Conservation (phyloP, 2,888 invertebrate species). For the Sphaerophoria rueppellii region DNA sequence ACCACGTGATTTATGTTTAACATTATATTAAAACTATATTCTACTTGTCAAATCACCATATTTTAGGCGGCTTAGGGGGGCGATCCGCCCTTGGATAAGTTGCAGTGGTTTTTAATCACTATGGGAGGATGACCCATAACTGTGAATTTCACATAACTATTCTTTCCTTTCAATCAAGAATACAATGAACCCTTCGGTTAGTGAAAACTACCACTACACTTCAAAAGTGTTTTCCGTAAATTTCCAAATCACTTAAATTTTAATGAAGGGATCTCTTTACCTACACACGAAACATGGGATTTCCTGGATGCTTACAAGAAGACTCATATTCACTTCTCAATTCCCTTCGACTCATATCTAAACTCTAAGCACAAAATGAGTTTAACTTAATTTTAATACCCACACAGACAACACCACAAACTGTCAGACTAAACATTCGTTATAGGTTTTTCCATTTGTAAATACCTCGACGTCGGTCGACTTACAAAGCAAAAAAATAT, state of each 20-base stretch:
- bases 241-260: conserved; percentile 37
- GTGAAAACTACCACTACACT: conserved; percentile 34
- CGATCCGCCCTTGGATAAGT: too few species aligned
- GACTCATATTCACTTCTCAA: not conserved
- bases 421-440: too few species aligned
- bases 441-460: too few species aligned
- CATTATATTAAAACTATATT: too few species aligned
- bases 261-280: conserved; percentile 40
- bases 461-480: too few species aligned
- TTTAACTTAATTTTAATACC: conserved; percentile 1
- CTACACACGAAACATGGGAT: conserved; percentile 12
- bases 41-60: too few species aligned
- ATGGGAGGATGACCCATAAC: too few species aligned
- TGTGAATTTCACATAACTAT: too few species aligned
- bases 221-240: not conserved
- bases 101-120: too few species aligned
- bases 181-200: not conserved
- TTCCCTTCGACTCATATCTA: not conserved
- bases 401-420: not conserved
- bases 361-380: conserved; percentile 1
- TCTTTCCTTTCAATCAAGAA: not conserved
- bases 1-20: too few species aligned
- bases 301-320: conserved; percentile 13
- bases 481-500: conserved; percentile 14
- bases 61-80: too few species aligned